These are phyloP conservation scores for Microctonus aethiopoides DNA, from an alignment of 2,888 invertebrate genomes.

Conservation along the genomic window DNA sequence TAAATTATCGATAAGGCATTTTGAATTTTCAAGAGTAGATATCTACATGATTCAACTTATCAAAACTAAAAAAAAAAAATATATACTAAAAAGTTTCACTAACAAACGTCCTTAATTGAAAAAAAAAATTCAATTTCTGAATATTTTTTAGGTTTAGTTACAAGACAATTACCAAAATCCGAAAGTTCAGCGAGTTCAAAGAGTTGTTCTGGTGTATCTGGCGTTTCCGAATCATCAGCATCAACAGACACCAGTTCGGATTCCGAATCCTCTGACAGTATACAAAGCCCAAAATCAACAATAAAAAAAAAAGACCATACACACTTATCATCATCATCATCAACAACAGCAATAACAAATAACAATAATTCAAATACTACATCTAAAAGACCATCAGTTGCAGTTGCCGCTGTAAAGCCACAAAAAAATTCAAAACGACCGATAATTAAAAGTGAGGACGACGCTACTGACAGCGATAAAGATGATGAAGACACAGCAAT, in stretches of 20 bases:
- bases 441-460: constrained; percentile 60
- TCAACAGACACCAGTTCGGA: constrained; percentile 73
- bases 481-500: constrained; percentile 55
- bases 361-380: constrained; percentile 42
- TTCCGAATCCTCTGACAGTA: constrained; percentile 75
- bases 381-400: constrained; percentile 57
- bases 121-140: no score
- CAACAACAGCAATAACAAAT: constrained; percentile 32
- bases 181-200: constrained; percentile 76
- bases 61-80: no score
- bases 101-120: no score
- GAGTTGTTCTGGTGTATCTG: constrained; percentile 73
- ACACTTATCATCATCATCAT: constrained; percentile 48
- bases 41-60: no score
- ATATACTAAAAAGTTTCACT: no score
- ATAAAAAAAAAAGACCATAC: constrained; percentile 58
- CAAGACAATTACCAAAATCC: constrained; percentile 67
- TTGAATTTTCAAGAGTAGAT: no score
- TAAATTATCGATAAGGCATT: no score
- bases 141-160: constrained; percentile 51
- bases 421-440: constrained; percentile 60
- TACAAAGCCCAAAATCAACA: constrained; percentile 66
- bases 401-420: constrained; percentile 60
- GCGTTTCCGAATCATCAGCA: constrained; percentile 77
- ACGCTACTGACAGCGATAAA: constrained; percentile 62